Evolutionary conservation across 2,797 vertebrate species (phyloP), one percentile per base, ranked within the genome.

Genomic region (Acestrorhynchus altus): DNA sequence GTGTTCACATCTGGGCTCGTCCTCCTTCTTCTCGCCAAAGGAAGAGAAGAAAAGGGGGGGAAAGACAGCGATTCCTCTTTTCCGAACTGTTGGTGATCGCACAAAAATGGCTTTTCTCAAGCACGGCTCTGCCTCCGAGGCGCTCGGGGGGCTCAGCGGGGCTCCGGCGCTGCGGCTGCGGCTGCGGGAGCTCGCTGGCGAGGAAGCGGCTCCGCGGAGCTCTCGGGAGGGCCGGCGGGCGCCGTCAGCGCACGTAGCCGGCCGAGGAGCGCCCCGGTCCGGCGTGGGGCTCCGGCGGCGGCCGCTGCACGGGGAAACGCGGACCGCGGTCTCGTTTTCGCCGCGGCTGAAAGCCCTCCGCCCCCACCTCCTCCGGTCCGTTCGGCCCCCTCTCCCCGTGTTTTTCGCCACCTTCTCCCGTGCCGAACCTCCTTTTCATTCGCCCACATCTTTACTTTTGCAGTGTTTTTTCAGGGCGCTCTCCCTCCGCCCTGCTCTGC

Each of bases 1-100:
- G 94, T 90, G 92, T 94, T 93, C 90, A 93, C 92, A 94, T 90
- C 92, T 90, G 93, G 92, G 40, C 63, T 87, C 91, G 93, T 94
- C 94, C 92, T 92, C 89, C 77, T 52, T 90, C 91, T 90, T 90
- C 89, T 91, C 91, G 77, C 88, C 90, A 91, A 89, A 89, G 89
- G 91, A 89, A 91, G 92, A 92, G 88, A 92, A 92, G 87, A 91
- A 63, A 59, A 59, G 2, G 39, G 31, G 89, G 87, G 87, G 85
- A 90, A 52, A 92, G 85, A 86, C 89, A 90, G 91, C 93, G 92
- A 92, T 91, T 82, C 92, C 92, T 87, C 2, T 86, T 68, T 85
- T 84, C 84, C 74, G 74, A 83, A 88, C 90, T 87, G 89, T 87
- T 89, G 88, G 80, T 35, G 2, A 35, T 80, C 87, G 88, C 74